Percentiles rank a stretch among this genome's conserved stretches.
These are phyloP conservation scores for Dasyornis broadbenti DNA, from an alignment of 2,113 vertebrate species.

Conservation along the genomic window DNA sequence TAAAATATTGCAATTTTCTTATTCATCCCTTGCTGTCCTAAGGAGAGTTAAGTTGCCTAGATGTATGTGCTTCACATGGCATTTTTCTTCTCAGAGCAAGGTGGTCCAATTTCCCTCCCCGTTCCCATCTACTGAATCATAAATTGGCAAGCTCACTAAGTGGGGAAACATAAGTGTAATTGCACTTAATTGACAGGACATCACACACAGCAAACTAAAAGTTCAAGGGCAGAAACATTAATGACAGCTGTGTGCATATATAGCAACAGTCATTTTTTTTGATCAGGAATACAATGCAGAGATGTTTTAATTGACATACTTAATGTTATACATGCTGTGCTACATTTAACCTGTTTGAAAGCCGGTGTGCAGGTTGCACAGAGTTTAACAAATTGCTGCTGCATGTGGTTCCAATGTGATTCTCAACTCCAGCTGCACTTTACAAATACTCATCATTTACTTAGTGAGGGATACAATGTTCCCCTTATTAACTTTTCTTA, in stretches of 20 bases:
- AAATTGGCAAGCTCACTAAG: not conserved
- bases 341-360: slow-evolving; percentile 42
- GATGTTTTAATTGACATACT: not conserved
- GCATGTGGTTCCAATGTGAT: not conserved
- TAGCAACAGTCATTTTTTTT: not conserved
- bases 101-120: not conserved
- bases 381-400: slow-evolving; percentile 10
- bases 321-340: not conserved
- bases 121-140: not conserved
- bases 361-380: not conserved
- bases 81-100: not conserved
- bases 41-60: not conserved
- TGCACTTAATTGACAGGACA: slow-evolving; percentile 9
- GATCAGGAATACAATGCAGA: not conserved
- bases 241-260: not conserved
- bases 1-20: not conserved
- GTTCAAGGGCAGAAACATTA: not conserved
- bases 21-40: not conserved
- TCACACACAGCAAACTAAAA: not conserved
- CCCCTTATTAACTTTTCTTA: not conserved
- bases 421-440: not conserved
- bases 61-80: not conserved
- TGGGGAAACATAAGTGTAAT: not conserved
- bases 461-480: not conserved
- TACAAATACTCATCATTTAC: not conserved